Evolutionary conservation across 1,140 invertebrate genomes (phyloP).

Genomic region (Mesaphorura yosii): DNA sequence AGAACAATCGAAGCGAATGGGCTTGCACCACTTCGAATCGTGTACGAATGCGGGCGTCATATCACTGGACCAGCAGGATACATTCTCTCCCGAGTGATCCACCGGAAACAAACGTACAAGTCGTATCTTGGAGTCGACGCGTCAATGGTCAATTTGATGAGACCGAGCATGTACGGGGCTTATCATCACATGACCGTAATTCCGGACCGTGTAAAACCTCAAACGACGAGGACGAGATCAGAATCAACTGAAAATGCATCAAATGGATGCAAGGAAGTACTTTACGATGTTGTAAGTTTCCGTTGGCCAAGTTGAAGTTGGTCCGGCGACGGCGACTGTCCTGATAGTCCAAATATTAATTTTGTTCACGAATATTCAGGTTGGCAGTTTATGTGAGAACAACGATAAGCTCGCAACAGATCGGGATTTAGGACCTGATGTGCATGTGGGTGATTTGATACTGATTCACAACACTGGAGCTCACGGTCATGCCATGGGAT

Average conservation of each 20-base stretch:
- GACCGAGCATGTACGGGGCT: neutral
- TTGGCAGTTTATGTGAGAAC: constrained; percentile 10
- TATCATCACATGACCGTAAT: constrained; percentile 7
- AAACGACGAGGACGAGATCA: neutral
- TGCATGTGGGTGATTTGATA: constrained; percentile 1
- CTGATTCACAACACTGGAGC: constrained; percentile 6
- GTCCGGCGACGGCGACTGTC: neutral
- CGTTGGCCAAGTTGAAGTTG: neutral
- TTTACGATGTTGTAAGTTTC: neutral
- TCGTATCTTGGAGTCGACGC: neutral
- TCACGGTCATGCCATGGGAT: constrained; percentile 3
- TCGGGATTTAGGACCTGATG: neutral
- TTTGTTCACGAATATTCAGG: neutral
- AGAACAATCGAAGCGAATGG: neutral
- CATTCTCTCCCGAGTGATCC: neutral
- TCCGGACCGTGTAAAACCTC: neutral
- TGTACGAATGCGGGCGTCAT: constrained; percentile 4
- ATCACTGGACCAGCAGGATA: constrained; percentile 8
- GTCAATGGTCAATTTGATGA: constrained; percentile 2
- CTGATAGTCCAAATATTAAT: neutral
- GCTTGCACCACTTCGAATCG: neutral
- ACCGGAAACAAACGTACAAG: neutral
- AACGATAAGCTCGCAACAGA: constrained; percentile 7
- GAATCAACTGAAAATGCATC: neutral
- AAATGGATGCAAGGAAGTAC: neutral